Conservation (phyloP, 2,797 vertebrate species). For the Gymnocypris eckloni region DNA sequence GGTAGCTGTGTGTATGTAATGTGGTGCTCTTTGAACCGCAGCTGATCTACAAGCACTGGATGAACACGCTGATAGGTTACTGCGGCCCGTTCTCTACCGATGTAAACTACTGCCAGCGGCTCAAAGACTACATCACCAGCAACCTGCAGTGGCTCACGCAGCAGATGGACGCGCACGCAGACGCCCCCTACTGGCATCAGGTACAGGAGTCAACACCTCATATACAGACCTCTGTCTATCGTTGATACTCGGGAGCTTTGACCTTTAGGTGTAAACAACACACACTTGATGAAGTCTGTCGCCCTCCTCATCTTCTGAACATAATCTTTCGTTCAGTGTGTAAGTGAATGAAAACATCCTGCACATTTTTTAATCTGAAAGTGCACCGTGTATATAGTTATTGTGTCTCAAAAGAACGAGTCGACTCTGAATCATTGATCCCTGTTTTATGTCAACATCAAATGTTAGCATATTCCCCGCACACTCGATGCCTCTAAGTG, state of each 20-base stretch:
- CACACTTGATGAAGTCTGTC: neutral
- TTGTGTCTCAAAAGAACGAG: no score
- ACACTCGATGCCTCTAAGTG: no score
- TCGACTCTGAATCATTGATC: no score
- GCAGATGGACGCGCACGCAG: constrained; percentile 74
- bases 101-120: constrained; percentile 83
- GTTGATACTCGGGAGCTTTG: neutral
- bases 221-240: no score
- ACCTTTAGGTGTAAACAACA: neutral
- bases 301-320: no score
- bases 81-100: constrained; percentile 86
- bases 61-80: constrained; percentile 92
- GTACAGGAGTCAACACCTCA: constrained; percentile 67
- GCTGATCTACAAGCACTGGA: constrained; percentile 97
- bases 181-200: constrained; percentile 90
- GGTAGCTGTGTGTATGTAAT: neutral
- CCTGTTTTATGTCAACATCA: no score
- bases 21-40: constrained; percentile 59
- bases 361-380: no score
- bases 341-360: no score
- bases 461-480: no score
- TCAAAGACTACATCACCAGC: constrained; percentile 82
- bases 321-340: no score
- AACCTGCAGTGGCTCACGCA: constrained; percentile 90
- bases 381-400: no score